These are phyloP conservation scores for Lasaia peninsularis DNA, from an alignment of 1,140 invertebrate genomes.

Conservation along the genomic window DNA sequence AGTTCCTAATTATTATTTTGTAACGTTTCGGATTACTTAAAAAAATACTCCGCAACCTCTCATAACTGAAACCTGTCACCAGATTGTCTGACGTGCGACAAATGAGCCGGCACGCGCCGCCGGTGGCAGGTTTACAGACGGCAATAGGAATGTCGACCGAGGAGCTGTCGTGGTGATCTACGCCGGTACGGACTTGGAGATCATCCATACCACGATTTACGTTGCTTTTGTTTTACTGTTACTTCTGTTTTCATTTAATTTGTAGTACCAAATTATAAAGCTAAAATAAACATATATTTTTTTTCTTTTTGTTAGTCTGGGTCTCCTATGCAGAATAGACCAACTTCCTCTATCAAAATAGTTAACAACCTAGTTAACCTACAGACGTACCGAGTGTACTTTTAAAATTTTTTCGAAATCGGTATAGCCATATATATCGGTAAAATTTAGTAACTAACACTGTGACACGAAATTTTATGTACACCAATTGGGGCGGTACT, in stretches of 20 bases:
- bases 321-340: too few species aligned
- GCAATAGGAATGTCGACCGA: slow-evolving; percentile 44
- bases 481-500: too few species aligned
- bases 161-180: neutral
- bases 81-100: slow-evolving; percentile 42
- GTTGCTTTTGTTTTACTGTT: neutral
- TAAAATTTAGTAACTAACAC: too few species aligned
- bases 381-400: too few species aligned
- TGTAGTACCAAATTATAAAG: neutral
- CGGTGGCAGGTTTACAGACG: slow-evolving; percentile 36
- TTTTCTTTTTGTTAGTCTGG: too few species aligned
- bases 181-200: neutral
- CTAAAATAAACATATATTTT: neutral
- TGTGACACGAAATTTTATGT: too few species aligned
- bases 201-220: neutral
- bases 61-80: slow-evolving; percentile 19
- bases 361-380: too few species aligned
- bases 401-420: too few species aligned
- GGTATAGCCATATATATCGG: too few species aligned
- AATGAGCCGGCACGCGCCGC: slow-evolving; percentile 54
- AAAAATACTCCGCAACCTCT: slow-evolving; percentile 18
- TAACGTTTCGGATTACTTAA: too few species aligned
- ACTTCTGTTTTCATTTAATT: neutral
- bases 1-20: too few species aligned
- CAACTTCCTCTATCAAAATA: too few species aligned